A percentile compares a stretch with the other conserved stretches of the same genome.
Evolutionary conservation across 2,113 vertebrate genomes (phyloP).

Genomic region (Pithys albifrons): DNA sequence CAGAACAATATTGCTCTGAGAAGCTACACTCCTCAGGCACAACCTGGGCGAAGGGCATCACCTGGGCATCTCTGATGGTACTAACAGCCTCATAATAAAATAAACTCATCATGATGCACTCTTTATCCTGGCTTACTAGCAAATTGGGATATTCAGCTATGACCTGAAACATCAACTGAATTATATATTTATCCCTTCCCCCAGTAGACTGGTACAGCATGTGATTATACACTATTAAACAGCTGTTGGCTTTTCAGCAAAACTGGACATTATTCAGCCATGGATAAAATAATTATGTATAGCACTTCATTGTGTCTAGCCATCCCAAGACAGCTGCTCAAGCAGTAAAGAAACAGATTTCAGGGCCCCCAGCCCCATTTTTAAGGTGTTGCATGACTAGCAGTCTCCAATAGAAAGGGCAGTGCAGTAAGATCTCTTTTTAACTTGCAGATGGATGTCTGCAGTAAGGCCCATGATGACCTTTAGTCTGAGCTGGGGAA

Average conservation of each 20-base stretch:
- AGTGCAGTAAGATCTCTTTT: background rate
- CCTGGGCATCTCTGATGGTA: background rate
- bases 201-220: background rate
- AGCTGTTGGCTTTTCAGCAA: slow-evolving; percentile 41
- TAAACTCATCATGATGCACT: background rate
- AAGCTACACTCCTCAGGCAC: background rate
- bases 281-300: slow-evolving; percentile 23
- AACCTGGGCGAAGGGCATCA: background rate
- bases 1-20: background rate
- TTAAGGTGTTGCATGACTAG: background rate
- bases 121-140: background rate
- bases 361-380: background rate
- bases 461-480: background rate
- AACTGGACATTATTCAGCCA: background rate
- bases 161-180: background rate
- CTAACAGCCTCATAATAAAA: background rate
- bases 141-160: background rate
- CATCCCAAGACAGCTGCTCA: background rate
- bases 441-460: background rate
- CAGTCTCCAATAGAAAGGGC: background rate
- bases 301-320: background rate
- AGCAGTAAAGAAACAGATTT: background rate
- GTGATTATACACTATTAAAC: background rate
- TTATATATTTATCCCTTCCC: slow-evolving; percentile 3
- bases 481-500: background rate